Percentiles rank a stretch among this genome's conserved stretches.
These are phyloP conservation scores for Phylloscopus collybita DNA, from an alignment of 2,797 vertebrate species.

Conservation along the genomic window DNA sequence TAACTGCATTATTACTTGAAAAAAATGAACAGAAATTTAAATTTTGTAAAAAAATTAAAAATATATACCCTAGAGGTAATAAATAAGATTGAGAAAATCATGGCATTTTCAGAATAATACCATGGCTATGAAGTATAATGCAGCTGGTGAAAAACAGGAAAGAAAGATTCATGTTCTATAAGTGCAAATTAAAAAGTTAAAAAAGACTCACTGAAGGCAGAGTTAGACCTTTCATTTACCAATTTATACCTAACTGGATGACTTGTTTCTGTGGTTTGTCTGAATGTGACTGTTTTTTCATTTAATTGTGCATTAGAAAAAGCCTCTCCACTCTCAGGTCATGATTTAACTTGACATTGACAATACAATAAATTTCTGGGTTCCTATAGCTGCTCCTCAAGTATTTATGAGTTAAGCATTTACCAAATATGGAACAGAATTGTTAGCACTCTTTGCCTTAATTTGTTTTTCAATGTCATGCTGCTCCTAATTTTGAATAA, in stretches of 20 bases:
- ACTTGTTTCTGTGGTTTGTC: neutral
- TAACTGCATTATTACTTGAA: neutral
- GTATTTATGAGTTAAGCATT: slow-evolving; percentile 74
- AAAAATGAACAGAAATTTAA: neutral
- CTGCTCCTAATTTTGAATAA: slow-evolving; percentile 78
- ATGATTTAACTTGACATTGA: slow-evolving; percentile 1
- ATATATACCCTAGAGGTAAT: neutral
- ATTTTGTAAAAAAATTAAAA: neutral
- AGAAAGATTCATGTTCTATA: neutral
- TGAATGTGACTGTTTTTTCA: neutral
- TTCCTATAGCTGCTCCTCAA: slow-evolving; percentile 28
- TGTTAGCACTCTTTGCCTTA: slow-evolving; percentile 64
- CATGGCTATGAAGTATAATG: neutral
- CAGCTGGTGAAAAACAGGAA: neutral
- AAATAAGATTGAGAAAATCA: neutral
- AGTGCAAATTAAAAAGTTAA: neutral
- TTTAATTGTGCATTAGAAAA: neutral
- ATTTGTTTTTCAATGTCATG: slow-evolving; percentile 74
- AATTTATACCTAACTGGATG: neutral
- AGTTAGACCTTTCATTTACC: neutral
- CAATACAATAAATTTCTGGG: neutral
- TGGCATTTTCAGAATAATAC: neutral
- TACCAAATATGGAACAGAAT: slow-evolving; percentile 71
- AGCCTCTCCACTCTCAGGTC: neutral
- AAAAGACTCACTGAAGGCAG: neutral